Evolutionary conservation across 2,888 invertebrate species (phyloP), one percentile per base, ranked within the genome.

Genomic region (Unio delphinus): DNA sequence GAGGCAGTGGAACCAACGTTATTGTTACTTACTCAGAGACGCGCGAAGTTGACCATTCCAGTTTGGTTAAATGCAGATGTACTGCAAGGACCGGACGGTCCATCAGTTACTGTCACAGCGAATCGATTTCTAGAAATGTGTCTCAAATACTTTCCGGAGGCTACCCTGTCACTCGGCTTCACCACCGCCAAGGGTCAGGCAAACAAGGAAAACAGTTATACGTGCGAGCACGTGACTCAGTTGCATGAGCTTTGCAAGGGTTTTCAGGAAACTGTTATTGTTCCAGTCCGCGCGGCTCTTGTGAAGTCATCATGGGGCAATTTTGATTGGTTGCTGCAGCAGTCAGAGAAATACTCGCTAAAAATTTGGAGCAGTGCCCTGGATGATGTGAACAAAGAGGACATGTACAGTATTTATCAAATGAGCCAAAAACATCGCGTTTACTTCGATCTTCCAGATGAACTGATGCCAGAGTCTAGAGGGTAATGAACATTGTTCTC

Each of bases 61-160:
- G 87, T 96, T 6, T 96, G 95, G 95, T 89, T 97, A 71, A 96
- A 96, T 89, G 96, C 96, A 0, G 96, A 96, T 89, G 95, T 96
- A 77, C 90, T 95, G 8, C 87, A 91, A 0, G 96, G 96, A 0
- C 96, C 96, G 0, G 92, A 93, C 70, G 88, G 92, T 18, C 91
- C 91, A 3, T 34, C 59, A 11, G 45, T 45, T 87, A 94, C 95
- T 0, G 93, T 96, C 0, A 92, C 95, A 85, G 90, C 94, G 0
- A 88, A 86, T 8, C 82, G 87, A 71, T 96, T 96, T 90, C 89
- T 96, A 55, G 83, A 87, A 1, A 91, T 92, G 1, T 92, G 90
- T 18, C 80, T 92, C 0, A 90, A 92, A 64, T 89, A 91, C 59
- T 93, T 94, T 76, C 92, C 93, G 0, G 91, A 92, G 26, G 92